These are phyloP conservation scores for Stenichneumon culpator DNA, from an alignment of 2,888 invertebrate genomes.

Conservation along the genomic window DNA sequence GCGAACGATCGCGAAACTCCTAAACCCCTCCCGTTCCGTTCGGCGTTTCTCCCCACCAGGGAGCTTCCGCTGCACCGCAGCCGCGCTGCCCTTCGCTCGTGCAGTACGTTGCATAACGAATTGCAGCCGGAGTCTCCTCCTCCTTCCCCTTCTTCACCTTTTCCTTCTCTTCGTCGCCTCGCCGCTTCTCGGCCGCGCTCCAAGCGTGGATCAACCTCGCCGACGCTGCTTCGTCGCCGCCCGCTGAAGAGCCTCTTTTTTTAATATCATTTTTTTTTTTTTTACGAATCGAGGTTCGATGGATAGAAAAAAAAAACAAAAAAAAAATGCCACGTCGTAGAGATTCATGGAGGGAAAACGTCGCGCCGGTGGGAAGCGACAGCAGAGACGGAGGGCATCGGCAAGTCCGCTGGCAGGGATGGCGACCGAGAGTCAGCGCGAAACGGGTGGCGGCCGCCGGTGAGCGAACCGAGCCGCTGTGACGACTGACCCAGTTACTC, in stretches of 20 bases:
- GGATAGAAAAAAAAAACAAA: no score
- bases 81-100: slow-evolving; percentile 70
- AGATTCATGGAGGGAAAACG: no score
- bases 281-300: no score
- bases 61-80: slow-evolving; percentile 45
- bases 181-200: slow-evolving; percentile 17
- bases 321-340: no score
- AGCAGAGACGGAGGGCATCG: slow-evolving; percentile 5
- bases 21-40: slow-evolving; percentile 70
- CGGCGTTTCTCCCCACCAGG: slow-evolving; percentile 43
- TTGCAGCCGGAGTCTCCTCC: slow-evolving; percentile 61
- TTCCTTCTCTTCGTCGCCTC: neutral
- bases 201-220: slow-evolving; percentile 31
- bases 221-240: neutral
- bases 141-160: slow-evolving; percentile 4
- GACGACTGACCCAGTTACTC: slow-evolving; percentile 85
- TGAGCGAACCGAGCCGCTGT: slow-evolving; percentile 82
- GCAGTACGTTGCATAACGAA: slow-evolving; percentile 72
- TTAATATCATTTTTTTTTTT: no score
- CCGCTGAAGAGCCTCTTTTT: no score
- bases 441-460: slow-evolving; percentile 70
- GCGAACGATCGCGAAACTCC: slow-evolving; percentile 54
- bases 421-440: slow-evolving; percentile 49
- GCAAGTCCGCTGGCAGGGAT: slow-evolving; percentile 58
- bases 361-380: slow-evolving; percentile 13